A percentile compares a stretch with the other conserved stretches of the same genome.
These are phyloP conservation scores for Cephus pygmeus DNA, from an alignment of 2,888 invertebrate genomes.

Conservation along the genomic window DNA sequence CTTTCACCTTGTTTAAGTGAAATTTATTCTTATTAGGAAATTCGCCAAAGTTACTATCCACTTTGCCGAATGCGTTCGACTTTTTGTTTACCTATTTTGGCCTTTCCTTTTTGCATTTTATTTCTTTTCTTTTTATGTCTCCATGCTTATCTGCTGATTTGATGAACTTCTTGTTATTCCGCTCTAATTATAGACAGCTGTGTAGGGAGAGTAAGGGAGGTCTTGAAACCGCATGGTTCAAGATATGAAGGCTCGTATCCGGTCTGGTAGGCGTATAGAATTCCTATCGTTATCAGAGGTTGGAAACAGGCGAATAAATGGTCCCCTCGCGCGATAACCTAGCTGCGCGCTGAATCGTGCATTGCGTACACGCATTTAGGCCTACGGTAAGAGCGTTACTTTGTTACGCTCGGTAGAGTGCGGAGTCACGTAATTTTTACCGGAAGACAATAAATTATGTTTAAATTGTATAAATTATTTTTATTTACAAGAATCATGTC, in stretches of 20 bases:
- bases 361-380: not conserved
- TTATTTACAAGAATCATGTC: no score
- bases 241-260: constrained; percentile 3
- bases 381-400: not conserved
- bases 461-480: not conserved
- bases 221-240: not conserved
- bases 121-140: not conserved
- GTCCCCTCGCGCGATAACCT: not conserved
- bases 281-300: constrained; percentile 3
- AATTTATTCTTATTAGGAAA: not conserved
- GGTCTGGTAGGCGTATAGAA: constrained; percentile 4
- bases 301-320: constrained; percentile 7
- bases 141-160: not conserved
- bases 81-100: not conserved
- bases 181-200: not conserved
- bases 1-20: not conserved
- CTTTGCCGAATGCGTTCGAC: not conserved
- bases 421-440: not conserved
- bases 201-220: not conserved
- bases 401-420: not conserved
- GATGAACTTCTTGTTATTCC: not conserved
- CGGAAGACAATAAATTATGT: not conserved
- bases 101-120: not conserved
- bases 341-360: not conserved
- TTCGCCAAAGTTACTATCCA: not conserved